Conservation (phyloP, 1,140 invertebrate species). For the Neuroterus valhalla region DNA sequence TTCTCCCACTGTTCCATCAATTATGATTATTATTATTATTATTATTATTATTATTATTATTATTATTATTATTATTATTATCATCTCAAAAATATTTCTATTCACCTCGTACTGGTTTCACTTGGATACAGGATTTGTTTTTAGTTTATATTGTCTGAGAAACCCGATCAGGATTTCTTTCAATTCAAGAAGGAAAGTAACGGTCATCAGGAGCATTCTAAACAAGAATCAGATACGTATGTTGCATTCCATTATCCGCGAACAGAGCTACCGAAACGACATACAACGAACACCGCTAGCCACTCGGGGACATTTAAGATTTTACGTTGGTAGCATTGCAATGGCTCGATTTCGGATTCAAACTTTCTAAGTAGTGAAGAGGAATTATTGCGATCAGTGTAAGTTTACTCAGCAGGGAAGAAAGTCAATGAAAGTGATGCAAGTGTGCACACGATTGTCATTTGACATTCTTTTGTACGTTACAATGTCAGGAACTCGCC, state of each 20-base stretch:
- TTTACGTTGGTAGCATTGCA: slow-evolving; percentile 49
- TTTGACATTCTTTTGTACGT: slow-evolving; percentile 25
- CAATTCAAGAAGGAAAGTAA: slow-evolving; percentile 20
- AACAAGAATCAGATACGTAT: slow-evolving; percentile 19
- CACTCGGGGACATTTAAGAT: slow-evolving; percentile 35
- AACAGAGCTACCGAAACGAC: slow-evolving; percentile 48
- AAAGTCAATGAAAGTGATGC: slow-evolving; percentile 63
- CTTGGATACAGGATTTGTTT: neutral
- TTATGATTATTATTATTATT: too few relatives aligned
- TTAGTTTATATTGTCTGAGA: neutral
- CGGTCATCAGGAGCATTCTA: slow-evolving; percentile 43
- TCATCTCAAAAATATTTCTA: neutral
- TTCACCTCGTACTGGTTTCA: too few relatives aligned
- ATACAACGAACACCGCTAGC: slow-evolving; percentile 39
- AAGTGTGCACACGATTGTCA: slow-evolving; percentile 18
- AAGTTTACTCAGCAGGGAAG: slow-evolving; percentile 45
- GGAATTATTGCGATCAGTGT: slow-evolving; percentile 43
- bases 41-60: too few relatives aligned
- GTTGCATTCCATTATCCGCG: slow-evolving; percentile 50
- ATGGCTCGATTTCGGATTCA: slow-evolving; percentile 48
- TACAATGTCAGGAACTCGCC: neutral
- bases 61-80: too few relatives aligned
- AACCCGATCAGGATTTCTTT: neutral
- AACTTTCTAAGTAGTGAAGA: slow-evolving; percentile 58
- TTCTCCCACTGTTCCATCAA: too few relatives aligned